These are phyloP conservation scores for Tromatobia lineatoria DNA, from an alignment of 2,888 invertebrate genomes.

Conservation along the genomic window DNA sequence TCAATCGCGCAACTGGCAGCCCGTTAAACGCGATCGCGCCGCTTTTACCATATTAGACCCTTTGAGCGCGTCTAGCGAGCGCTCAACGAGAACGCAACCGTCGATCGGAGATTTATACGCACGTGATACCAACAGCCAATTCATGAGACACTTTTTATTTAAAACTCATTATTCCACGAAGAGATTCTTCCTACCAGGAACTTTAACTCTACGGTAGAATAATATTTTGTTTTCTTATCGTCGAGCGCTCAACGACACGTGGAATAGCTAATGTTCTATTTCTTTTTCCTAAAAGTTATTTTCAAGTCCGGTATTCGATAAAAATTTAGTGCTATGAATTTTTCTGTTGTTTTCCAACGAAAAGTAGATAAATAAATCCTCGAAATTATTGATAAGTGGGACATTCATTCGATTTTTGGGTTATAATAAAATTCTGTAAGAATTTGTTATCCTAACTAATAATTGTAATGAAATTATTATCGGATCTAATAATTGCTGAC, in stretches of 20 bases:
- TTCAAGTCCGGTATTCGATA: neutral
- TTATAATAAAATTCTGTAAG: too few relatives aligned
- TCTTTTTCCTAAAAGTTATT: neutral
- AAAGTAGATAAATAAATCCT: neutral
- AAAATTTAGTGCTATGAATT: neutral
- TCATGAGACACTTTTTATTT: slow-evolving; percentile 1
- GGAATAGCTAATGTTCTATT: neutral
- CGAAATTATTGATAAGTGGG: neutral
- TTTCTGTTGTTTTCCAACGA: neutral
- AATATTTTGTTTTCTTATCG: neutral
- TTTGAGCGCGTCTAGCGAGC: slow-evolving; percentile 10
- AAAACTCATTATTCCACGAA: neutral
- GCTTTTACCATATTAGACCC: slow-evolving; percentile 40
- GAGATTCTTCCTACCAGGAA: neutral
- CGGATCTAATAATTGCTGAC: neutral
- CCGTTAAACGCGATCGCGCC: slow-evolving; percentile 54
- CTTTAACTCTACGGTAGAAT: neutral
- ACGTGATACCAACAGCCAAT: neutral
- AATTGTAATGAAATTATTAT: neutral
- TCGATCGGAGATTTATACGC: slow-evolving; percentile 26
- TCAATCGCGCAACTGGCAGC: slow-evolving; percentile 46
- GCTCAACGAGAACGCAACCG: neutral
- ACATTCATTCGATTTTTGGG: too few relatives aligned
- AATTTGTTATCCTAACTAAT: neutral
- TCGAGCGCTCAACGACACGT: slow-evolving; percentile 5